phyloP scores from a whole-genome alignment of 2,113 vertebrate species.

The Vimba vimba region DNA sequence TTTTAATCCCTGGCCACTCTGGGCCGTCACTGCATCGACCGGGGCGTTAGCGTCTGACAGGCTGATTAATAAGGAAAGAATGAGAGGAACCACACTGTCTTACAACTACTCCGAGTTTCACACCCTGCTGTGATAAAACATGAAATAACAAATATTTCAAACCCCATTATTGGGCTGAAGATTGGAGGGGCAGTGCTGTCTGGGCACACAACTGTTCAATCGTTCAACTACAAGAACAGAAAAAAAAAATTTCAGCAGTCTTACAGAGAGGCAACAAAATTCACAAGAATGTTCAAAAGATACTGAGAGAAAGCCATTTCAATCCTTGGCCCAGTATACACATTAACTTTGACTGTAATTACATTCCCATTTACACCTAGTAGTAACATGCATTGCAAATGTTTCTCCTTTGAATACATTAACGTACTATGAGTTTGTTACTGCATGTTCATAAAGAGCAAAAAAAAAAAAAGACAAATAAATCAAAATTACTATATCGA shows the following conservation, averaged over 20 bases:
- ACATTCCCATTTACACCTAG: no score
- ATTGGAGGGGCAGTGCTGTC: not conserved
- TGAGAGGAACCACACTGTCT: slow-evolving; percentile 35
- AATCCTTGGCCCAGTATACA: no score
- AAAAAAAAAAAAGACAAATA: no score
- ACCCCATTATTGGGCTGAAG: not conserved
- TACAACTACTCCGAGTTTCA: slow-evolving; percentile 27
- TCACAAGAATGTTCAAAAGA: not conserved
- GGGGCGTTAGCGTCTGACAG: slow-evolving; percentile 55
- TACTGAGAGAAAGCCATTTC: not conserved
- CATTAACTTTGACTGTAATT: no score
- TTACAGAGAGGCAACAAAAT: not conserved
- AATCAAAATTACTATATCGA: no score
- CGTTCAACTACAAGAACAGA: not conserved
- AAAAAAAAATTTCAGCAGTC: no score
- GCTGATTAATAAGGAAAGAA: slow-evolving; percentile 60
- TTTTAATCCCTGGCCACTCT: slow-evolving; percentile 59
- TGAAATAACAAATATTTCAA: slow-evolving; percentile 11
- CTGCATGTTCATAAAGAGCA: no score
- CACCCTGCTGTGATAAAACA: slow-evolving; percentile 16
- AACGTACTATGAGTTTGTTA: no score
- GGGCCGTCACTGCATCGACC: slow-evolving; percentile 57
- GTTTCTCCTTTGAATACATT: no score
- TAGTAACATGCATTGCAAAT: no score
- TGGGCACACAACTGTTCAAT: not conserved